These are phyloP conservation scores for Meiosimyza decipiens DNA, from an alignment of 2,888 invertebrate genomes.

Conservation along the genomic window DNA sequence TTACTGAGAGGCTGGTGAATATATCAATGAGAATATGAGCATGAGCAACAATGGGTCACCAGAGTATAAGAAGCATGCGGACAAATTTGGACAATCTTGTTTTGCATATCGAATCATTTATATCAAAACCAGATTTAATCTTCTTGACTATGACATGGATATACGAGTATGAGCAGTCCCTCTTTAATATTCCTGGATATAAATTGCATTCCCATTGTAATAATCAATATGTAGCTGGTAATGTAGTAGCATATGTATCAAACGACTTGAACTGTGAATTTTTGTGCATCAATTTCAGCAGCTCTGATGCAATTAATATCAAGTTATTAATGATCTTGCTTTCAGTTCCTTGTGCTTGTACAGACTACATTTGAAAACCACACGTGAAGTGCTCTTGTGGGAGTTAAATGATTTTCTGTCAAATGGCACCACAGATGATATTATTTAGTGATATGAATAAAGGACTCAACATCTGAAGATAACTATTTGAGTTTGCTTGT, in stretches of 20 bases:
- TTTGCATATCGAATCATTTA: not conserved
- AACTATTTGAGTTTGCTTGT: constrained; percentile 15
- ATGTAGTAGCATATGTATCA: too few species aligned
- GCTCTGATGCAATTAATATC: not conserved
- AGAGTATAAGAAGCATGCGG: constrained; percentile 3
- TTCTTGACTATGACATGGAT: constrained; percentile 3
- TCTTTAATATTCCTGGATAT: not conserved
- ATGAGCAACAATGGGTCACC: not conserved
- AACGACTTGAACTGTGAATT: not conserved
- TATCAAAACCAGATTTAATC: constrained; percentile 5
- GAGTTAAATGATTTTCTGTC: constrained; percentile 8
- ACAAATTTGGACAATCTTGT: not conserved
- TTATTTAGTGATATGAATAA: constrained; percentile 2
- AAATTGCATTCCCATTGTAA: constrained; percentile 4
- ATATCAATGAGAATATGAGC: too few species aligned
- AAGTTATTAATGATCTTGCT: not conserved
- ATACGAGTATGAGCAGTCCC: constrained; percentile 2
- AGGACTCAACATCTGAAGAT: constrained; percentile 14
- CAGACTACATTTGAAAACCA: too few species aligned
- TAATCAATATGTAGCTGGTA: constrained; percentile 2
- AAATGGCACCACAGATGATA: not conserved
- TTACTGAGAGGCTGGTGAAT: too few species aligned
- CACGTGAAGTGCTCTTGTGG: not conserved
- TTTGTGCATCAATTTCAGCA: not conserved
- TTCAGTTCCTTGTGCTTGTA: not conserved